Base-by-base conservation (phyloP, 2,888 invertebrate species). In the Sericinus montela region DNA sequence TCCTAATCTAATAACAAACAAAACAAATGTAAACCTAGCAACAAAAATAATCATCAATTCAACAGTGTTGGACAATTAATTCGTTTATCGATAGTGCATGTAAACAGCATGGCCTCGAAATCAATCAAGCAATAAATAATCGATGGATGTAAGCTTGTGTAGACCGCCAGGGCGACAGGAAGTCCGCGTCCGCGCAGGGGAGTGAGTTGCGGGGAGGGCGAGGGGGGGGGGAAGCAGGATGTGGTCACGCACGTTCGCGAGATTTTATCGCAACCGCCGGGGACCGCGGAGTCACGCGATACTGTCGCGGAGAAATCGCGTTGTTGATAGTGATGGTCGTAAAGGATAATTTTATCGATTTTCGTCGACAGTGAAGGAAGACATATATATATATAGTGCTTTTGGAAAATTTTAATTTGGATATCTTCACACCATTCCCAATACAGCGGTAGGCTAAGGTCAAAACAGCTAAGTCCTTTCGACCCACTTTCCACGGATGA, bases 221-320 rank as follows among this genome's bases (percentile, higher is more conserved):
- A 39, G 13, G 39, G 19, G 52, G 38, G 47, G 62, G 52, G 54
- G 58, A 55, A 57, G 61, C 70, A 80, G 83, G 81, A 83, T 81
- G 83, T 67, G 80, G 83, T 83, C 81, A 80, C 76, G 80, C 61
- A 62, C 60, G 60, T 73, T 75, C 62, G 62, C 63, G 57, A 59
- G 62, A 62, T 63, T 53, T 51, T 56, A 61, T 62, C 61, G 56
- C 54, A 40, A 32, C 54, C 46, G 19, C 51, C 29, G 28, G 52
- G 48, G 48, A 48, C 34, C 55, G 54, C 49, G 51, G 47, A 45
- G 47, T 56, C 53, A 53, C 53, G 58, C 57, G 57, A 53, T 45
- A 30, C 15, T 15, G 15, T 35, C 44, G 52, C 54, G 14, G 48
- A 28, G 45, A 37, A 48, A 37, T 29, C 49, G 47, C 44, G 25